phyloP scores from a whole-genome alignment of 2,888 invertebrate species.

The Eutolmus rufibarbis region DNA sequence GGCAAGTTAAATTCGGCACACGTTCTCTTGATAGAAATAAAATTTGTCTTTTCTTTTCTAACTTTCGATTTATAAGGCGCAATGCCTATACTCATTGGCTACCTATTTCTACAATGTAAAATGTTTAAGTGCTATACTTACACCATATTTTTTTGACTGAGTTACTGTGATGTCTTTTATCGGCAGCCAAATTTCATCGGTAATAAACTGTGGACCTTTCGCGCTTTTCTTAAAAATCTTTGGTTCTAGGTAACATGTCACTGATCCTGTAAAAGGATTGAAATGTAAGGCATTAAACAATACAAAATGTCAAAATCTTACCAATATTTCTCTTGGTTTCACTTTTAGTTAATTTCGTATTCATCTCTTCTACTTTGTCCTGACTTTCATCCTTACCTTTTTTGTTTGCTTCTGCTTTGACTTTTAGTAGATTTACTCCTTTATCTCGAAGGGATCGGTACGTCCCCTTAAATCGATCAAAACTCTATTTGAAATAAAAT shows the following conservation, averaged over 20 bases:
- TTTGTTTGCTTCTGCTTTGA: slow-evolving; percentile 51
- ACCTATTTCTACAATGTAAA: too few relatives aligned
- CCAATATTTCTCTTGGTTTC: slow-evolving; percentile 61
- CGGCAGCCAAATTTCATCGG: slow-evolving; percentile 61
- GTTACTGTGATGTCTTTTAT: slow-evolving; percentile 59
- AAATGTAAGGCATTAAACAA: neutral
- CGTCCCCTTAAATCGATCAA: slow-evolving; percentile 60
- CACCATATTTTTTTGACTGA: neutral
- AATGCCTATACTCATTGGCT: too few relatives aligned
- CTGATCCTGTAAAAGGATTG: slow-evolving; percentile 55
- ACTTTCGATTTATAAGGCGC: too few relatives aligned
- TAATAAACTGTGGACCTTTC: slow-evolving; percentile 53
- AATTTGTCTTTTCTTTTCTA: too few relatives aligned
- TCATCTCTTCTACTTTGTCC: slow-evolving; percentile 33
- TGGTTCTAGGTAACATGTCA: slow-evolving; percentile 62
- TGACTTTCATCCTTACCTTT: slow-evolving; percentile 41
- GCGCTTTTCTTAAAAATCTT: slow-evolving; percentile 59
- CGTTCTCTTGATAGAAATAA: too few relatives aligned
- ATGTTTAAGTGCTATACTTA: neutral
- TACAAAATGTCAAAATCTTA: slow-evolving; percentile 43
- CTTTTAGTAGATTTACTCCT: slow-evolving; percentile 58
- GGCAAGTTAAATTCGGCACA: too few relatives aligned
- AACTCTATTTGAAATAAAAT: slow-evolving; percentile 53
- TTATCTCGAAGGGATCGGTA: slow-evolving; percentile 60
- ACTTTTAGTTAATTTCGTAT: slow-evolving; percentile 55